Evolutionary conservation across 2,113 vertebrate genomes (phyloP).

Genomic region (Penelope pileata): DNA sequence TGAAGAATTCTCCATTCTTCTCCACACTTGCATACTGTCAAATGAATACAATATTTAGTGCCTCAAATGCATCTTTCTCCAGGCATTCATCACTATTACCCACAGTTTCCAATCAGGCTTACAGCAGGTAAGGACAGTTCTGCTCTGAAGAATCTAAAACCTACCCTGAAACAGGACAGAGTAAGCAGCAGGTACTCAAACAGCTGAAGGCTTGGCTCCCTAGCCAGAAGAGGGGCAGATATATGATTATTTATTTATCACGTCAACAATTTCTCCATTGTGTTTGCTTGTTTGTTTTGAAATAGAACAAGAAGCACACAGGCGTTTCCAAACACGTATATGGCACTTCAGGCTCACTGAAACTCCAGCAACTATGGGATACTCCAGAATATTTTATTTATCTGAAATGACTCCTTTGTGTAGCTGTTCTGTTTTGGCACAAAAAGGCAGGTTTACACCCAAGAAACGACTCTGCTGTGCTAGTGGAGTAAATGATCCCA

Average conservation of each 20-base stretch:
- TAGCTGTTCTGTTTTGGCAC: accelerated
- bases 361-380: background rate
- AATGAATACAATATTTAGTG: conserved; percentile 15
- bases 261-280: background rate
- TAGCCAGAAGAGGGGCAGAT: background rate
- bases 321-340: background rate
- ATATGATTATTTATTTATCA: accelerated
- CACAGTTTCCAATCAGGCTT: background rate
- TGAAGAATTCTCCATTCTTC: conserved; percentile 85
- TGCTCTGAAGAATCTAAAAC: background rate
- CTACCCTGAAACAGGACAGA: background rate
- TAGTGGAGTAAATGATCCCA: background rate
- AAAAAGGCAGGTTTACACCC: background rate
- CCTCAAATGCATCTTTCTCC: background rate
- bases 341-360: background rate
- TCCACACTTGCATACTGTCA: conserved; percentile 87
- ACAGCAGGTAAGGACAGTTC: background rate
- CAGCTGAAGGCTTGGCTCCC: background rate
- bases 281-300: background rate
- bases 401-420: background rate
- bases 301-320: background rate
- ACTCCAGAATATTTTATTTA: background rate
- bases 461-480: accelerated
- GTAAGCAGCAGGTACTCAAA: background rate
- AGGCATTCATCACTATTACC: background rate